Evolutionary conservation across 2,113 vertebrate genomes (phyloP).

Genomic region (Hydropotes inermis): DNA sequence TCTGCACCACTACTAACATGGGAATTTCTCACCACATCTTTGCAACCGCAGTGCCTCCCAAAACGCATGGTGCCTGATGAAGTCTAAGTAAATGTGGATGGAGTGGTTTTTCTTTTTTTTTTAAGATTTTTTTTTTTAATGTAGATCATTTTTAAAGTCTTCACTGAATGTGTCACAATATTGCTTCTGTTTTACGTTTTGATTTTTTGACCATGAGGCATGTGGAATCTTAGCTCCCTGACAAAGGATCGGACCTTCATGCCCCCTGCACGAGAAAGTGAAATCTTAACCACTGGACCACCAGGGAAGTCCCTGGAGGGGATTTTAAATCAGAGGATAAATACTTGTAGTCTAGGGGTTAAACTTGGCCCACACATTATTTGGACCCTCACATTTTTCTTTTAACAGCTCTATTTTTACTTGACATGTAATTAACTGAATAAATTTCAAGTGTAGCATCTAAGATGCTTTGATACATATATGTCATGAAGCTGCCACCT

Average conservation of each 20-base stretch:
- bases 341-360: background rate
- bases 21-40: background rate
- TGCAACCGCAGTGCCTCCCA: fast-evolving
- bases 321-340: background rate
- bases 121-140: background rate
- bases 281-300: background rate
- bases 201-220: background rate
- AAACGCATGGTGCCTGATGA: fast-evolving
- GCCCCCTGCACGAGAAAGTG: background rate
- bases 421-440: background rate
- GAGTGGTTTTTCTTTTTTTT: background rate
- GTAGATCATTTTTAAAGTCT: background rate
- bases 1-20: background rate
- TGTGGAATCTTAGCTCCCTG: background rate
- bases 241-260: background rate
- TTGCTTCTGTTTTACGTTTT: background rate
- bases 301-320: background rate
- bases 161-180: background rate
- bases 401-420: background rate
- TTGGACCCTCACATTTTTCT: background rate
- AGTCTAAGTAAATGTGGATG: fast-evolving
- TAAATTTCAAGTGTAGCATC: background rate
- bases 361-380: background rate
- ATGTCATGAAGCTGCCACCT: background rate
- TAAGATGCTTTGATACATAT: background rate